Evolutionary conservation across 2,888 invertebrate species (phyloP).

Genomic region (Eupithecia exiguata): DNA sequence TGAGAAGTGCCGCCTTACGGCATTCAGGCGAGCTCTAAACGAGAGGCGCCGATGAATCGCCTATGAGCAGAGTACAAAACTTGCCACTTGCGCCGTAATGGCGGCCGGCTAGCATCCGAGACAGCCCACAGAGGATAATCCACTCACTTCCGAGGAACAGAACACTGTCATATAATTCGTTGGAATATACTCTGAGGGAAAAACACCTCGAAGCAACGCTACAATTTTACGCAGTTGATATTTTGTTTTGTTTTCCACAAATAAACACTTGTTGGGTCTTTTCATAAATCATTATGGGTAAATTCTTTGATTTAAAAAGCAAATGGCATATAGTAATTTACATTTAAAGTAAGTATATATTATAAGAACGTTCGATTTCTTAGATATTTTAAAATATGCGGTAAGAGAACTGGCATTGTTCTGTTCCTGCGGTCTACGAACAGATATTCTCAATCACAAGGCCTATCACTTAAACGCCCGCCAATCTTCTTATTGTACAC

Average conservation of each 20-base stretch:
- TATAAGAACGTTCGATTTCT: not conserved
- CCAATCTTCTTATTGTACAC: constrained; percentile 42
- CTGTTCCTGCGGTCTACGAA: constrained; percentile 8
- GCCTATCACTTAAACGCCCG: constrained; percentile 24
- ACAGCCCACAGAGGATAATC: constrained; percentile 30
- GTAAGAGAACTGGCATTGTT: not conserved
- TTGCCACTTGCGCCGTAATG: constrained; percentile 74
- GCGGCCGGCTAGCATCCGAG: constrained; percentile 49
- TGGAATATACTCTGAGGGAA: not conserved
- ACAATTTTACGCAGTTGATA: not conserved
- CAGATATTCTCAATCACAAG: constrained; percentile 24
- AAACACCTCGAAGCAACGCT: not conserved
- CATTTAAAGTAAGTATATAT: not conserved
- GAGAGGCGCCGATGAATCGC: constrained; percentile 80
- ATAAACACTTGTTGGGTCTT: not conserved
- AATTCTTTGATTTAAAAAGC: not conserved
- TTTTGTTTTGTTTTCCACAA: not conserved
- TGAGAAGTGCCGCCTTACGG: constrained; percentile 75
- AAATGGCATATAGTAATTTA: not conserved
- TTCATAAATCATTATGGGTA: not conserved
- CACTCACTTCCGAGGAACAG: constrained; percentile 29
- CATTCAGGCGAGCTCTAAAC: constrained; percentile 78
- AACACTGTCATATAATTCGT: not conserved
- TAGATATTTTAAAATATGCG: not conserved
- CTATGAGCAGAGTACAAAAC: constrained; percentile 79